Conservation (phyloP, 2,888 invertebrate species). For the Willowsia nigromaculata region DNA sequence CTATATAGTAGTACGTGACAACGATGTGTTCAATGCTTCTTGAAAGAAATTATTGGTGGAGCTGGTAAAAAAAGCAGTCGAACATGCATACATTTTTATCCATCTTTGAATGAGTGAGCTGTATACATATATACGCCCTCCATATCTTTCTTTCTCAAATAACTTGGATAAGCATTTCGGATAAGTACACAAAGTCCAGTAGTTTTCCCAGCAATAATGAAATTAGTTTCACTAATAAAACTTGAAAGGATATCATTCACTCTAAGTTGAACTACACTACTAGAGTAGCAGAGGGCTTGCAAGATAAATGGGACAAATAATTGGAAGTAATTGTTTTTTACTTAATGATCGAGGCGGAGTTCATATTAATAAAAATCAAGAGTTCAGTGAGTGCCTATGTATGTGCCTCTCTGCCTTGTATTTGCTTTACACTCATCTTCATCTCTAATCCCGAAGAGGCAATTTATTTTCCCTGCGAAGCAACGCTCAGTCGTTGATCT, state of each 20-base stretch:
- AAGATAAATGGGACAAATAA: conserved; percentile 10
- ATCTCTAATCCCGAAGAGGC: not conserved
- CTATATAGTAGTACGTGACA: conserved; percentile 18
- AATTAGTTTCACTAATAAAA: conserved; percentile 19
- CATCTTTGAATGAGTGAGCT: not conserved
- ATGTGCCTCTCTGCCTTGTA: not conserved
- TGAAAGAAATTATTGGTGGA: not conserved
- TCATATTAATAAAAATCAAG: conserved; percentile 13
- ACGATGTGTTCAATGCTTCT: not conserved
- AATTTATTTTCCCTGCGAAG: not conserved
- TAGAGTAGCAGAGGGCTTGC: not conserved
- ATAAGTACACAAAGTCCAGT: too few relatives aligned
- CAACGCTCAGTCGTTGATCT: not conserved
- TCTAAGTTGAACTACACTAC: not conserved
- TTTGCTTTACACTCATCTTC: not conserved
- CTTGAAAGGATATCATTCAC: not conserved
- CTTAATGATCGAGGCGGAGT: conserved; percentile 39
- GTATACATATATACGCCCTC: not conserved
- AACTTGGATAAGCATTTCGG: not conserved
- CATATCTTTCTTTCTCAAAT: not conserved
- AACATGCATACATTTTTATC: not conserved
- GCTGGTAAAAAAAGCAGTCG: not conserved
- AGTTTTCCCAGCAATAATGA: not conserved
- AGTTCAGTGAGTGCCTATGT: not conserved
- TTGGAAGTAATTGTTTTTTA: conserved; percentile 32